phyloP scores from a whole-genome alignment of 37 sponge, comb jelly and placozoan species.

The Chondrilla cf. caribensis region DNA sequence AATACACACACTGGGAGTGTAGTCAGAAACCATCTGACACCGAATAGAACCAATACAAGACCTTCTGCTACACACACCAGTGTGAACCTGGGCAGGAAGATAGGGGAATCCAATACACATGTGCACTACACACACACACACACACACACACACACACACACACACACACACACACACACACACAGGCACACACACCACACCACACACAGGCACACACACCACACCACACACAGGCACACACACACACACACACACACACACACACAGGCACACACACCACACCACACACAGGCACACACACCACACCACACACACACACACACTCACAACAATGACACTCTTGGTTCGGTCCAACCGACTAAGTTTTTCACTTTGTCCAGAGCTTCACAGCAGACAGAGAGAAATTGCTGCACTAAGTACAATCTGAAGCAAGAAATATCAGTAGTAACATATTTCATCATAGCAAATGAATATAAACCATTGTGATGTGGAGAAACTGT shows the following conservation, averaged over 20 bases:
- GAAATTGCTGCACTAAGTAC: no score
- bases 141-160: constrained; percentile 13
- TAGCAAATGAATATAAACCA: no score
- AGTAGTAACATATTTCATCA: no score
- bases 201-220: constrained; percentile 27
- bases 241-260: constrained; percentile 35
- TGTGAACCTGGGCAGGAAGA: background rate
- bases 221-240: constrained; percentile 38
- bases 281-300: constrained; percentile 39
- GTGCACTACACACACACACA: constrained; percentile 27
- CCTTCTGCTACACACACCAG: background rate
- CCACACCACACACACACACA: background rate
- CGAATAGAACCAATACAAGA: background rate
- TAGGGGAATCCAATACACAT: background rate
- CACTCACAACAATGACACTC: background rate
- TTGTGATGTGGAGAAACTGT: no score
- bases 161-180: constrained; percentile 7
- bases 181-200: constrained; percentile 20
- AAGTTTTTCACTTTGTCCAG: constrained; percentile 22
- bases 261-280: constrained; percentile 27
- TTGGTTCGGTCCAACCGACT: constrained; percentile 21
- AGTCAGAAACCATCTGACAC: background rate
- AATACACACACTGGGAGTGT: background rate
- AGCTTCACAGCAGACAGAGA: no score
- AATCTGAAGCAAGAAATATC: no score